Evolutionary conservation across 1,140 invertebrate species (phyloP).

Genomic region (Adelges cooleyi): DNA sequence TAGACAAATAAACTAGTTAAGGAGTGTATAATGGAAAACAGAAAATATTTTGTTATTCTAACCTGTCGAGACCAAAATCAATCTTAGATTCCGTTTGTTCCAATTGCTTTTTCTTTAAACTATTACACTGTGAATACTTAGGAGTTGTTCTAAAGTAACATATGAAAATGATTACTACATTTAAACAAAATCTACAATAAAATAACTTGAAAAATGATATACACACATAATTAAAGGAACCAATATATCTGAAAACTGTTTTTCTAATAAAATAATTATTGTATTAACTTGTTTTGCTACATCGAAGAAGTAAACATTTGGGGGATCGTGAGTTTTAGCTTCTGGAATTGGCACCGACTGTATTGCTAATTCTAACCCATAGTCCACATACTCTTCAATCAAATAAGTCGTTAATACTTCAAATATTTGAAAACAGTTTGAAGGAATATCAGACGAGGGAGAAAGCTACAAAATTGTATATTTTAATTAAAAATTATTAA

Average conservation of each 20-base stretch:
- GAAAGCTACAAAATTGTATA: constrained; percentile 53
- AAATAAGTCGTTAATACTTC: constrained; percentile 79
- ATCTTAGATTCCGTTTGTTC: constrained; percentile 86
- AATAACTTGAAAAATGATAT: constrained; percentile 19
- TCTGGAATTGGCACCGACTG: constrained; percentile 86
- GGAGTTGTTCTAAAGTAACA: constrained; percentile 66
- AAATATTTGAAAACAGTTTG: constrained; percentile 72
- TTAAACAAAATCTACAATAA: constrained; percentile 20
- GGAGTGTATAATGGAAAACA: neutral
- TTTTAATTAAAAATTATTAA: neutral
- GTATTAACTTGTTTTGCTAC: constrained; percentile 89
- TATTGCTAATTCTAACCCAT: constrained; percentile 85
- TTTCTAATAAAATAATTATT: constrained; percentile 89
- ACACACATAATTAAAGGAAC: constrained; percentile 75
- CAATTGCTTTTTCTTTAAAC: constrained; percentile 72
- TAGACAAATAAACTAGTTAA: constrained; percentile 35
- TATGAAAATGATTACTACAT: constrained; percentile 26
- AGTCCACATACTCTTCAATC: constrained; percentile 87
- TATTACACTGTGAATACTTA: constrained; percentile 74
- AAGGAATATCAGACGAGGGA: constrained; percentile 59
- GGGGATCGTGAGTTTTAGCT: constrained; percentile 56
- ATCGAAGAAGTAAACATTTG: constrained; percentile 89
- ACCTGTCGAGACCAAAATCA: constrained; percentile 74
- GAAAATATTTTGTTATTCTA: constrained; percentile 22
- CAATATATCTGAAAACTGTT: constrained; percentile 82